Evolutionary conservation across 2,113 vertebrate genomes (phyloP), one percentile per base, ranked within the genome.

Genomic region (Ptyas mucosa): DNA sequence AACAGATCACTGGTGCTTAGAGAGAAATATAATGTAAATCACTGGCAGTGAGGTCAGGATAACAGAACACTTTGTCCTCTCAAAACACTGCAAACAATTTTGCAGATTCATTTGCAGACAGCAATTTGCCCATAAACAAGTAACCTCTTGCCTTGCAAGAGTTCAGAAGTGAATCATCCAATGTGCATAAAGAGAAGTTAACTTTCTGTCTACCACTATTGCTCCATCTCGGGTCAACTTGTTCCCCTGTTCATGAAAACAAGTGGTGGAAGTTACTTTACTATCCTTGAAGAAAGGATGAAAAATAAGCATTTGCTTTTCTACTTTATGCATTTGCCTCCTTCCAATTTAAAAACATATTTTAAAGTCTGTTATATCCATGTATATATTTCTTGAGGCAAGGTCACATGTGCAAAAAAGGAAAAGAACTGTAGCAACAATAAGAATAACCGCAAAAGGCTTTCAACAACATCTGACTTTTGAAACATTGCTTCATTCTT

Each of bases 401-500:
- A 52, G 20, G 39, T 39, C 87, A 46, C 39, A 21, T 53, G 15
- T 24, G 15, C n/a, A 58, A 46, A 0, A 9, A 2, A 91, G 24
- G 9, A 0, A 91, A 85, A 69, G 88, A 49, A 90, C 34, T 3
- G 2, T 0, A 52, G 43, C 14, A 34, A 61, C 21, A 86, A 53
- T n/a, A 54, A 51, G 57, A 54, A 0, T 57, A 93, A 95, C 96
- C 96, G 15, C 95, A 93, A 5, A 0, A 15, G 43, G 3, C 2
- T 97, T 97, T 94, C 95, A 89, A 89, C 95, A 89, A 89, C 94
- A 95, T 2, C 90, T 2, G 92, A 92, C 88, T 92, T 49, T 89
- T 39, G 95, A 96, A 96, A 95, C 8, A 26, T 93, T 90, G 92
- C 46, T 96, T 57, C 94, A 94, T 89, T 85, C 94, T 94, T 69